Evolutionary conservation across 2,113 vertebrate species (phyloP).

Genomic region (Spea multiplicata): DNA sequence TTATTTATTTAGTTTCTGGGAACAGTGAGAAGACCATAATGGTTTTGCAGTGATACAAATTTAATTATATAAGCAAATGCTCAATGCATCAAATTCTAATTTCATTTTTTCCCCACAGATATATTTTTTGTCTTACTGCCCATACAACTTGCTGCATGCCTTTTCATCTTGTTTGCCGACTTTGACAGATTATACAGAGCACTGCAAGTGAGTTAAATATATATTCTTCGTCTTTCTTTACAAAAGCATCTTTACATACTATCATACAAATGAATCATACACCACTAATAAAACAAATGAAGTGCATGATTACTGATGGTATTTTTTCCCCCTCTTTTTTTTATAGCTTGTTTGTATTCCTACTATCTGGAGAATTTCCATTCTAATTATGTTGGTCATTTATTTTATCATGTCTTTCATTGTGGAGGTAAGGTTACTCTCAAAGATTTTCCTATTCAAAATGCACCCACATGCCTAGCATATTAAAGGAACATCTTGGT

Average conservation of each 20-base stretch:
- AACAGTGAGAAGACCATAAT: no score
- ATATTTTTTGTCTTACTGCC: conserved; percentile 61
- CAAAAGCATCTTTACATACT: no score
- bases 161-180: conserved; percentile 64
- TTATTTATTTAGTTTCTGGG: no score
- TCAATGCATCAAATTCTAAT: background rate
- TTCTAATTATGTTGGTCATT: conserved; percentile 54
- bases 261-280: no score
- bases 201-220: conserved; percentile 59
- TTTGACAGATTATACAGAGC: conserved; percentile 49
- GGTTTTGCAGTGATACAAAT: no score
- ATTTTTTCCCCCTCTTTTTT: conserved; percentile 10
- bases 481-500: no score
- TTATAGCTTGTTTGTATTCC: conserved; percentile 63
- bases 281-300: no score
- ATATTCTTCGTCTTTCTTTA: no score
- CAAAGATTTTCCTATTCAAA: no score
- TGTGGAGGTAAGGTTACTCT: conserved; percentile 60
- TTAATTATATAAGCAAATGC: no score
- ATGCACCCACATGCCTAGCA: no score
- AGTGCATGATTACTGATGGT: background rate
- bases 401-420: conserved; percentile 60
- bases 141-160: conserved; percentile 54
- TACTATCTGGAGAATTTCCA: conserved; percentile 57
- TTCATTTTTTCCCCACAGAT: conserved; percentile 55